Evolutionary conservation across 2,113 vertebrate species (phyloP).

Genomic region (Heptranchias perlo): DNA sequence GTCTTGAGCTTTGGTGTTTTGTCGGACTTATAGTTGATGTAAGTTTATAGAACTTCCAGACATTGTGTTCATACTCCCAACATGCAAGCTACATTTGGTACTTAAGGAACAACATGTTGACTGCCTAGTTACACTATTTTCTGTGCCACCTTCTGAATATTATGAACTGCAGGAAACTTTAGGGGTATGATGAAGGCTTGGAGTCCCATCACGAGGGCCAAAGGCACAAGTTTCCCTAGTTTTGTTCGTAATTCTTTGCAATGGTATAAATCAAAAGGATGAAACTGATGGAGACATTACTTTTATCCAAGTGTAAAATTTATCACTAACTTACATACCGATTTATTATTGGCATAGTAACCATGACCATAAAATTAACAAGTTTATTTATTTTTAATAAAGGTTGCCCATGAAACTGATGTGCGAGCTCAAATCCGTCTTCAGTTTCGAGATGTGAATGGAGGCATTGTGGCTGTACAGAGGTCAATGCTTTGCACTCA

Average conservation of each 20-base stretch:
- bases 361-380: background rate
- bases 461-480: conserved; percentile 74
- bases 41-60: no score
- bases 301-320: background rate
- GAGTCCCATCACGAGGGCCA: background rate
- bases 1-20: no score
- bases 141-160: background rate
- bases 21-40: no score
- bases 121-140: background rate
- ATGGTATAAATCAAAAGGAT: background rate
- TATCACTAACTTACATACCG: background rate
- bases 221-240: background rate
- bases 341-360: background rate
- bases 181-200: no score
- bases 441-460: conserved; percentile 80
- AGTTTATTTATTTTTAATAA: background rate
- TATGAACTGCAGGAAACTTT: background rate
- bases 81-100: background rate
- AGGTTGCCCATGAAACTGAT: conserved; percentile 92
- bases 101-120: background rate
- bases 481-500: conserved; percentile 88
- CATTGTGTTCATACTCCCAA: no score
- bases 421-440: conserved; percentile 90
- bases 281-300: background rate
- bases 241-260: background rate